Evolutionary conservation across 2,888 invertebrate genomes (phyloP), one percentile per base, ranked within the genome.

Genomic region (Callyntrura sp.): DNA sequence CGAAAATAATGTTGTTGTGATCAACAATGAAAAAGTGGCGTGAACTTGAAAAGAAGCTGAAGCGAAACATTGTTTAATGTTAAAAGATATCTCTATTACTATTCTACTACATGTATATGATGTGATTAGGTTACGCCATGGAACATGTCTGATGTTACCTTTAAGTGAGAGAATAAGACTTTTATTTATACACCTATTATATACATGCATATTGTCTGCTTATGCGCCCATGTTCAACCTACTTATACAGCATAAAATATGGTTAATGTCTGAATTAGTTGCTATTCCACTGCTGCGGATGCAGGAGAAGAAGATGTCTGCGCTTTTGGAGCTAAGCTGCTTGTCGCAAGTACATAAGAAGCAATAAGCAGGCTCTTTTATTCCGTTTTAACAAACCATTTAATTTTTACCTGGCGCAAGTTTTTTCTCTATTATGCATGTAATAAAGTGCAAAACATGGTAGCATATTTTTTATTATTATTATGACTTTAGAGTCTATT

Each of bases 391-490:
- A 57, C 57, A 57, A 73, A 57, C 73, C 73, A 85, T 73, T 70
- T 60, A 85, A 85, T 43, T 78, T 85, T 85, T 85, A 85, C 85
- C 85, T 85, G 73, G 35, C 70, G 86, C 79, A 68, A 65, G 68
- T 73, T 79, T 86, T 79, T 86, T 68, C 79, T 62, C 79, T 55
- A 86, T 86, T 85, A 85, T 85, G 57, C 57, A 43, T 85, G 87
- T 87, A 87, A 87, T 87, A 87, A 87, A 87, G 87, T 87, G 87
- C 81, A 87, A 87, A 87, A 81, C 87, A 87, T 81, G 87, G 87
- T 81, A 87, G 87, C 81, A 87, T 81, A 81, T 87, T 87, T 81
- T 85, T 82, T 62, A 62, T 82, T 82, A 62, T 48, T 62, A 82
- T 57, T 79, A 86, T 23, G 86, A 65, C 48, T 57, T 78, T 70